A percentile compares a stretch with the other conserved stretches of the same genome.
Conservation (phyloP, 2,888 invertebrate genomes). For the Dugesia japonica region DNA sequence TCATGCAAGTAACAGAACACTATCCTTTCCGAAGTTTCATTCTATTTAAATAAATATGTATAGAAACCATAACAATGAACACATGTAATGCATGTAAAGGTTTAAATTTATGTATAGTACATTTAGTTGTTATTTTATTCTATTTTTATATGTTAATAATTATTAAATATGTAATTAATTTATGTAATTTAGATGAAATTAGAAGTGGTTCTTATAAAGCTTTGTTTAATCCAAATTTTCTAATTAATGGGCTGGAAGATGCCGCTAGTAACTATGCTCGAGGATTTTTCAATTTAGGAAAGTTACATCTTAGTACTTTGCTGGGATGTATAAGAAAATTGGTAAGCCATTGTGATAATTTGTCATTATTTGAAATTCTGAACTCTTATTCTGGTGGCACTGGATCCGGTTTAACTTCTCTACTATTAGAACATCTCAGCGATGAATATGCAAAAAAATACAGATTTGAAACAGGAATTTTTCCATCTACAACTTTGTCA, state of each 20-base stretch:
- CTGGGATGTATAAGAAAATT: conserved; percentile 57
- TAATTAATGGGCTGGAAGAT: conserved; percentile 59
- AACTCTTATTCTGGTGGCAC: conserved; percentile 28
- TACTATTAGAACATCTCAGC: conserved; percentile 31
- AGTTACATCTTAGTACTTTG: conserved; percentile 59
- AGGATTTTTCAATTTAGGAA: conserved; percentile 62
- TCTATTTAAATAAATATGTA: too few species aligned
- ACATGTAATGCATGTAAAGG: too few species aligned
- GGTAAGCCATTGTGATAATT: conserved; percentile 62
- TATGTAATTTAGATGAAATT: conserved; percentile 39
- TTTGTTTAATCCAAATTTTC: conserved; percentile 43
- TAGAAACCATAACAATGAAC: too few species aligned
- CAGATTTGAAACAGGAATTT: conserved; percentile 27
- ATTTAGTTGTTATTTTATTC: too few species aligned
- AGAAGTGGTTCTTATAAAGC: conserved; percentile 40
- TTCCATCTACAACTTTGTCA: conserved; percentile 30
- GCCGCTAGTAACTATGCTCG: conserved; percentile 68
- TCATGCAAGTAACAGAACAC: too few species aligned
- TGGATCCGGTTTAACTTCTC: conserved; percentile 33
- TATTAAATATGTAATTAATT: too few species aligned
- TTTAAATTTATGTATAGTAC: too few species aligned
- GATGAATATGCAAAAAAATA: conserved; percentile 33
- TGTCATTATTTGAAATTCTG: conserved; percentile 38
- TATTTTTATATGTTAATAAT: too few species aligned
- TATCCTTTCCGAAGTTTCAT: too few species aligned